A percentile compares a stretch with the other conserved stretches of the same genome.
Conservation (phyloP, 2,797 vertebrate species). For the Chelonia mydas region DNA sequence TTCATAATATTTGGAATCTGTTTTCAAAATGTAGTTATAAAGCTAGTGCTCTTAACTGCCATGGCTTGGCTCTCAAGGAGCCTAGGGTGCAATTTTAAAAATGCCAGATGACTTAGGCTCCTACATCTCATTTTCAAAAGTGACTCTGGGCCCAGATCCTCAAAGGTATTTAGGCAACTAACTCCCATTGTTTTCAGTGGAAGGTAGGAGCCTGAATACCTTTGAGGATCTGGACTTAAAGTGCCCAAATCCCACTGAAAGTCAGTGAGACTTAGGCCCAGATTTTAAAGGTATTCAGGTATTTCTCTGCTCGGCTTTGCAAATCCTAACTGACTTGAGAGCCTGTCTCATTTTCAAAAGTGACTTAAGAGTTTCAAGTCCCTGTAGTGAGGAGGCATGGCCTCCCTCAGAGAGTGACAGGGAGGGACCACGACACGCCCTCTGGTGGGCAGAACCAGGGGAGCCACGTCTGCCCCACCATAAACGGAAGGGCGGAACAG, state of each 20-base stretch:
- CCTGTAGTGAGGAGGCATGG: too few species aligned
- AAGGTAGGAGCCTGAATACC: background rate
- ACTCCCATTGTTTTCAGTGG: background rate
- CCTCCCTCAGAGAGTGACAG: too few species aligned
- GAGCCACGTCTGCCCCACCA: too few species aligned
- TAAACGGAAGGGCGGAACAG: too few species aligned
- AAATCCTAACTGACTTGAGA: too few species aligned
- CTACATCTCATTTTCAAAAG: background rate
- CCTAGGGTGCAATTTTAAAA: too few species aligned
- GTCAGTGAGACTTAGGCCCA: background rate
- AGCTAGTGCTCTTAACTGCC: background rate
- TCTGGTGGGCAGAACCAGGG: too few species aligned
- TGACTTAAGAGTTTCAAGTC: background rate
- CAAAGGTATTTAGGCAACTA: background rate
- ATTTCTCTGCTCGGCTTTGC: too few species aligned
- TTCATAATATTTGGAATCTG: slow-evolving; percentile 4
- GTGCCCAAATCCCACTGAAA: background rate
- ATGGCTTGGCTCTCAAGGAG: background rate
- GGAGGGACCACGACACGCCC: too few species aligned
- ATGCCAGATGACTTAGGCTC: too few species aligned
- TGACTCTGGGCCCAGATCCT: background rate
- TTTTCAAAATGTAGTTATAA: slow-evolving; percentile 21
- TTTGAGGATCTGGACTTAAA: background rate
- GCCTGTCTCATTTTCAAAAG: background rate
- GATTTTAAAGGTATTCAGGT: background rate